Conservation (phyloP, 2,888 invertebrate species). For the Acanthosepion esculentum region DNA sequence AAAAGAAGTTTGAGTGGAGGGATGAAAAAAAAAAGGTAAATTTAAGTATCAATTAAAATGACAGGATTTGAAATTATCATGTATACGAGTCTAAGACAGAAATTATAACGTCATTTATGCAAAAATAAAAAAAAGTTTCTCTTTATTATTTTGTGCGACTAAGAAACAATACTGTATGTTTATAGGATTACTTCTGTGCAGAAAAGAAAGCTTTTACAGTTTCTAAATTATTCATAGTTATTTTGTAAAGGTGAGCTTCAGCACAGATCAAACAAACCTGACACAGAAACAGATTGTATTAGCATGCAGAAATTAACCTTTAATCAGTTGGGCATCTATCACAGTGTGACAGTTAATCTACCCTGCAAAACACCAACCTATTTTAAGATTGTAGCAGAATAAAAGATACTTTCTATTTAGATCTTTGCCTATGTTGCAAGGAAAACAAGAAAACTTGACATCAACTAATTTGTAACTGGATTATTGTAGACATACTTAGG, state of each 20-base stretch:
- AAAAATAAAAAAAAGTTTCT: too few species aligned
- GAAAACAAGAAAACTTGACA: background rate
- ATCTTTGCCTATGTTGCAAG: background rate
- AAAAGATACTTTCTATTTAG: background rate
- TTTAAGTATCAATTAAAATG: too few species aligned
- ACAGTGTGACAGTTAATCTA: background rate
- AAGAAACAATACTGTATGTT: too few species aligned
- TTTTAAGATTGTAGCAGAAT: background rate
- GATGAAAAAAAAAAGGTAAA: too few species aligned
- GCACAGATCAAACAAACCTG: background rate
- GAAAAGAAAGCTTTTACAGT: too few species aligned
- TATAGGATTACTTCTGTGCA: too few species aligned
- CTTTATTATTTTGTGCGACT: too few species aligned
- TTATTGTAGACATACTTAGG: background rate
- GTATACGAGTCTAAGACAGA: too few species aligned
- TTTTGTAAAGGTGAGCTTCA: background rate
- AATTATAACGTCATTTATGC: too few species aligned
- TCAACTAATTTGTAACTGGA: background rate
- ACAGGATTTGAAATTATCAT: too few species aligned
- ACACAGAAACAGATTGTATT: background rate
- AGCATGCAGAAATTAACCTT: background rate
- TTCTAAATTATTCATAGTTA: background rate
- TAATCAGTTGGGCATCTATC: background rate
- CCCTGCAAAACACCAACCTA: background rate
- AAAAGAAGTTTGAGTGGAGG: too few species aligned